These are phyloP conservation scores for Agriotes lineatus DNA, from an alignment of 2,888 invertebrate genomes.

Conservation along the genomic window DNA sequence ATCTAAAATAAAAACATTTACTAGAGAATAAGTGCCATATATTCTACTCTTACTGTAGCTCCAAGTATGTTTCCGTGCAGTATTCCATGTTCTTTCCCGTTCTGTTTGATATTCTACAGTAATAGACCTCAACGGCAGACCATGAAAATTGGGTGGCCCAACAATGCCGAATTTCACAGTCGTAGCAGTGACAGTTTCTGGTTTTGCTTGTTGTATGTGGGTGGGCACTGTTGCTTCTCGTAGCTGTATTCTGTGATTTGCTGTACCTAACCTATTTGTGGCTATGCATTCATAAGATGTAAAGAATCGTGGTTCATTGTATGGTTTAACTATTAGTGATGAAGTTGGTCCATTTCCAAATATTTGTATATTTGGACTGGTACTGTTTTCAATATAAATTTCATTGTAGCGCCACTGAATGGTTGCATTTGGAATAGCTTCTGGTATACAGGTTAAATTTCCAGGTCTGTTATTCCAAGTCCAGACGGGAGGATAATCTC, in stretches of 20 bases:
- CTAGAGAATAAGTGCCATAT: background rate
- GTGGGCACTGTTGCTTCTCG: constrained; percentile 81
- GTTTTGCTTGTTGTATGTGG: constrained; percentile 74
- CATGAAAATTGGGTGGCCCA: constrained; percentile 80
- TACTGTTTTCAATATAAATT: constrained; percentile 55
- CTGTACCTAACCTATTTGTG: constrained; percentile 79
- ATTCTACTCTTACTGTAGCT: constrained; percentile 70
- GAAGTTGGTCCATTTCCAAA: constrained; percentile 80
- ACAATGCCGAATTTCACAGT: constrained; percentile 84
- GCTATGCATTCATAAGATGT: constrained; percentile 86
- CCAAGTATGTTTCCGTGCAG: constrained; percentile 81
- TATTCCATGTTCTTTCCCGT: constrained; percentile 76
- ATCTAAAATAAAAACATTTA: constrained; percentile 64
- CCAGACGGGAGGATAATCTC: constrained; percentile 78
- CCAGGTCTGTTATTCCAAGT: constrained; percentile 86
- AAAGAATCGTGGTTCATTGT: constrained; percentile 74
- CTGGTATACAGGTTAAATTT: constrained; percentile 90
- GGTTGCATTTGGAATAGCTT: constrained; percentile 90
- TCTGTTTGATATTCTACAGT: constrained; percentile 82
- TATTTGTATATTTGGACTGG: constrained; percentile 71
- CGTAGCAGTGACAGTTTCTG: constrained; percentile 83
- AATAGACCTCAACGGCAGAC: constrained; percentile 81
- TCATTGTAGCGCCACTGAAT: constrained; percentile 82
- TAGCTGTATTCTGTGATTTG: constrained; percentile 77
- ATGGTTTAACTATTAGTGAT: constrained; percentile 77